Conservation (phyloP, 2,113 vertebrate genomes). For the Isurus oxyrinchus region DNA sequence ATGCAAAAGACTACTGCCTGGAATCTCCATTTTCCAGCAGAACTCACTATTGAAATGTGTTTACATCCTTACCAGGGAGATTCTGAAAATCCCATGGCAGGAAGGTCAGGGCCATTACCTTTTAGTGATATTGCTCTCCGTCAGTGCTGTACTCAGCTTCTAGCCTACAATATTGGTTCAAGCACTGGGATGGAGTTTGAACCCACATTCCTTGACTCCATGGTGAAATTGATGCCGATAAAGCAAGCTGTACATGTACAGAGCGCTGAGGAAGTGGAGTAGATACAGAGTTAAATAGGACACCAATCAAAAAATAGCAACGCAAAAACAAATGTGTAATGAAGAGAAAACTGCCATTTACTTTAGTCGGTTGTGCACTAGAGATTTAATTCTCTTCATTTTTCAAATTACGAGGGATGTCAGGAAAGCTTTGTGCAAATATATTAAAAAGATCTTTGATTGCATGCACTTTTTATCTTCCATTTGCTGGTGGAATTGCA, state of each 20-base stretch:
- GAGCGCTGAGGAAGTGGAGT: not conserved
- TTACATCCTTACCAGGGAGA: not conserved
- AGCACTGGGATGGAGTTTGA: not conserved
- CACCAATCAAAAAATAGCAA: not conserved
- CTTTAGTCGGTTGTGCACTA: not conserved
- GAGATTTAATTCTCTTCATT: not conserved
- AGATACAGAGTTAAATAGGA: not conserved
- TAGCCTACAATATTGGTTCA: not conserved
- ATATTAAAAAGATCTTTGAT: constrained; percentile 29
- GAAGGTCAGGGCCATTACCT: not conserved
- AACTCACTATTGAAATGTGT: not conserved
- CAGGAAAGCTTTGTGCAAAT: constrained; percentile 6
- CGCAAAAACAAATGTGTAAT: not conserved
- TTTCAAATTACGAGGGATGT: constrained; percentile 7
- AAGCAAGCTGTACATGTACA: not conserved
- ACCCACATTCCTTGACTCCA: not conserved
- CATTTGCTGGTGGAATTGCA: not conserved
- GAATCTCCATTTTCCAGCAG: not conserved
- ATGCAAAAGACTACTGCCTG: not conserved
- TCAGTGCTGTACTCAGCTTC: not conserved
- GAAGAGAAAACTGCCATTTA: not conserved
- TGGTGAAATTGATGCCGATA: not conserved
- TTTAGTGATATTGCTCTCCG: not conserved
- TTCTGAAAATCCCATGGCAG: not conserved
- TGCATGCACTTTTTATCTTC: constrained; percentile 14